Conservation (phyloP, 2,888 invertebrate genomes). For the Lepidochrysops patricia region DNA sequence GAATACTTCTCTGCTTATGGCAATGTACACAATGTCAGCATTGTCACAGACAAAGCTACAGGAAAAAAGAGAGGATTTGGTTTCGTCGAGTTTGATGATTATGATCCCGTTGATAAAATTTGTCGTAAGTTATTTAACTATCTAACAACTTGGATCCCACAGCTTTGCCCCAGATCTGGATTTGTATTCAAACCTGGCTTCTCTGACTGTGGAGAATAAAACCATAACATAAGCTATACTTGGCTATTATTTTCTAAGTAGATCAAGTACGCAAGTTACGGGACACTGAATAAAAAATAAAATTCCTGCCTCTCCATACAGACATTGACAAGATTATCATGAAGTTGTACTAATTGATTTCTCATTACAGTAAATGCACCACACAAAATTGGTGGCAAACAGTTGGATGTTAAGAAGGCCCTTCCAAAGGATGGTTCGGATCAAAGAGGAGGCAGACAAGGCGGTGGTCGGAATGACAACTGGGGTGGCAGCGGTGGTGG, state of each 20-base stretch:
- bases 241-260: conserved; percentile 38
- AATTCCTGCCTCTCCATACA: too few species aligned
- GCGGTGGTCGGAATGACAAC: conserved; percentile 53
- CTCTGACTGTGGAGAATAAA: conserved; percentile 68
- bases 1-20: conserved; percentile 91
- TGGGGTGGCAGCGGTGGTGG: conserved; percentile 47
- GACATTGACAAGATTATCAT: too few species aligned
- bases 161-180: conserved; percentile 68
- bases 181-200: conserved; percentile 62
- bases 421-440: conserved; percentile 85
- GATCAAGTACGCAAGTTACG: conserved; percentile 68
- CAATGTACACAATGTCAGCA: conserved; percentile 86
- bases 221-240: conserved; percentile 68
- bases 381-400: conserved; percentile 89
- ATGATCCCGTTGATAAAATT: conserved; percentile 97
- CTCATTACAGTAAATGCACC: conserved; percentile 80
- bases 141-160: conserved; percentile 35
- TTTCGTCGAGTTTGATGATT: conserved; percentile 97
- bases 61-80: conserved; percentile 97
- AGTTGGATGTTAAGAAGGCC: conserved; percentile 95
- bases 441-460: conserved; percentile 68
- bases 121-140: conserved; percentile 81
- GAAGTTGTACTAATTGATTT: conserved; percentile 6
- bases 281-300: conserved; percentile 33
- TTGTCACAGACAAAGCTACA: conserved; percentile 93